Evolutionary conservation across 2,888 invertebrate genomes (phyloP).

Genomic region (Carabus problematicus): DNA sequence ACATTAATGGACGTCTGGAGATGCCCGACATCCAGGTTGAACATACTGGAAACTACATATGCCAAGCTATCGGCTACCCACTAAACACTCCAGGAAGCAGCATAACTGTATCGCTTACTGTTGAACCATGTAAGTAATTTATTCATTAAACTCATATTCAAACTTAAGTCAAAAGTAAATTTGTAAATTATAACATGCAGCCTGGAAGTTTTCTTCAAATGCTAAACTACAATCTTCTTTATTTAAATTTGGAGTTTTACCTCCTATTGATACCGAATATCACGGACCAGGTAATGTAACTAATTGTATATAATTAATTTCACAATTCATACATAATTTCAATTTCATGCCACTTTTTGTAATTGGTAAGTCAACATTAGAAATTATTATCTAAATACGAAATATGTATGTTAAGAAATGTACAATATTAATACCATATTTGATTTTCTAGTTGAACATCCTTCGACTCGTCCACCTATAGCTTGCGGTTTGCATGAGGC

Average conservation of each 20-base stretch:
- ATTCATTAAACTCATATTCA: neutral
- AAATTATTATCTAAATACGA: slow-evolving; percentile 1
- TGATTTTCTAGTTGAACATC: slow-evolving; percentile 53
- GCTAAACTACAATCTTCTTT: slow-evolving; percentile 51
- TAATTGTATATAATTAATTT: neutral
- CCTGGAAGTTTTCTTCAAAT: slow-evolving; percentile 45
- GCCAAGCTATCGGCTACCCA: slow-evolving; percentile 77
- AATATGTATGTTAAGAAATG: neutral
- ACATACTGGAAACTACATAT: slow-evolving; percentile 83
- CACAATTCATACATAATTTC: slow-evolving; percentile 12
- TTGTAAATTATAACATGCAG: slow-evolving; percentile 47
- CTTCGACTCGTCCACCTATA: slow-evolving; percentile 62
- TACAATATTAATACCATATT: slow-evolving; percentile 8
- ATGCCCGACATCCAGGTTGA: slow-evolving; percentile 79
- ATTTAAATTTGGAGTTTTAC: slow-evolving; percentile 65
- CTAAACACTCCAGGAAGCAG: slow-evolving; percentile 69
- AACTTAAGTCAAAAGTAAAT: neutral
- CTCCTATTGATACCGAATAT: slow-evolving; percentile 66
- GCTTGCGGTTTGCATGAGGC: slow-evolving; percentile 75
- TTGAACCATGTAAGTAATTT: slow-evolving; percentile 76
- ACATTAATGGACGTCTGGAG: slow-evolving; percentile 81
- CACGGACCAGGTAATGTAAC: slow-evolving; percentile 64
- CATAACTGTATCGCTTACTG: slow-evolving; percentile 73
- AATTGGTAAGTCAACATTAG: slow-evolving; percentile 30
- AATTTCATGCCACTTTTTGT: slow-evolving; percentile 29